These are phyloP conservation scores for Temnothorax nylanderi DNA, from an alignment of 1,140 invertebrate species.

Conservation along the genomic window DNA sequence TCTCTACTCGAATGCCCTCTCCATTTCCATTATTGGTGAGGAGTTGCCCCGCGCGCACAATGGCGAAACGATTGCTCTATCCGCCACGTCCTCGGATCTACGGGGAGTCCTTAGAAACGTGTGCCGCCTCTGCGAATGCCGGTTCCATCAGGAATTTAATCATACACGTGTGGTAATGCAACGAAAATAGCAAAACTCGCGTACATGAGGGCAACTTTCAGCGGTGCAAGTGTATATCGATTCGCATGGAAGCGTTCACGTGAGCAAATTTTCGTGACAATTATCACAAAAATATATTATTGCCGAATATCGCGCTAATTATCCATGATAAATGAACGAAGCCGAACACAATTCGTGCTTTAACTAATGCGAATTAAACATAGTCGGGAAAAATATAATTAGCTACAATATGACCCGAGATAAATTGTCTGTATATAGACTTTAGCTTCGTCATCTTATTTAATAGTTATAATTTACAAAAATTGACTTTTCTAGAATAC, in stretches of 20 bases:
- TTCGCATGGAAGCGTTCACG: too few species aligned
- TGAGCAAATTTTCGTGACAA: slow-evolving; percentile 21
- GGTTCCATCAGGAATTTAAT: slow-evolving; percentile 5
- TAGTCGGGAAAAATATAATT: slow-evolving; percentile 17
- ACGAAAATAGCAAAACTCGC: slow-evolving; percentile 13
- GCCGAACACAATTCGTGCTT: not conserved
- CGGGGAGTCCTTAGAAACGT: slow-evolving; percentile 10
- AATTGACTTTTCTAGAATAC: not conserved
- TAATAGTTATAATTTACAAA: not conserved
- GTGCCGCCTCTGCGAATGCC: slow-evolving; percentile 3
- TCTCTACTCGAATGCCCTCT: slow-evolving; percentile 67
- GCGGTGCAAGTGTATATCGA: not conserved
- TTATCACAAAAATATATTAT: slow-evolving; percentile 35
- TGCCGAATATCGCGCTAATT: slow-evolving; percentile 23
- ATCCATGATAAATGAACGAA: slow-evolving; percentile 24
- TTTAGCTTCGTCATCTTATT: not conserved
- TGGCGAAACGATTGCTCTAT: slow-evolving; percentile 50
- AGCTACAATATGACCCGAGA: slow-evolving; percentile 2
- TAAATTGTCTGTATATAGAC: slow-evolving; percentile 13
- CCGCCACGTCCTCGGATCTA: slow-evolving; percentile 4
- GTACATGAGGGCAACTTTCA: not conserved
- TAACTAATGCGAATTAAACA: not conserved
- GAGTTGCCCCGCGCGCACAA: slow-evolving; percentile 37
- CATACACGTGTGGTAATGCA: slow-evolving; percentile 4
- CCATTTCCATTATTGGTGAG: slow-evolving; percentile 71